These are phyloP conservation scores for Heterohyrax brucei DNA, from an alignment of 2,797 vertebrate genomes.

Conservation along the genomic window DNA sequence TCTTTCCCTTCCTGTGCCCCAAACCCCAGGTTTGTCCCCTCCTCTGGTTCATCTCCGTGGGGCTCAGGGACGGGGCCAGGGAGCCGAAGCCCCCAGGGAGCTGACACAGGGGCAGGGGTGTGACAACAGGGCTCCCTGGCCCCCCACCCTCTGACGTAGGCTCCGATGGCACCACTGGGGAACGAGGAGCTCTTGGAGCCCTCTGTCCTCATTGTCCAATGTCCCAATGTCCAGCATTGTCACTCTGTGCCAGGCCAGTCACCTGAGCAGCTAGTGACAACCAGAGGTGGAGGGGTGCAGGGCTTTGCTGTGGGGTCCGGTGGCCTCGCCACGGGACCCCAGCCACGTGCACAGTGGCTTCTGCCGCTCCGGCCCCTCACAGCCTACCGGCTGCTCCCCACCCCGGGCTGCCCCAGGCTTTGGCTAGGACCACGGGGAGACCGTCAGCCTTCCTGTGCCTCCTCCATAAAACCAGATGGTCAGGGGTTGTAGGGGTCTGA, in stretches of 20 bases:
- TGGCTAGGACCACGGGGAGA: too few relatives aligned
- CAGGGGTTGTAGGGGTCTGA: too few relatives aligned
- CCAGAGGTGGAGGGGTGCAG: slow-evolving; percentile 87
- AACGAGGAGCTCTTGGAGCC: slow-evolving; percentile 90
- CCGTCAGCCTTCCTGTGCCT: too few relatives aligned
- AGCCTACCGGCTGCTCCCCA: too few relatives aligned
- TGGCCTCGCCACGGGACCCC: too few relatives aligned
- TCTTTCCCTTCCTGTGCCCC: not conserved
- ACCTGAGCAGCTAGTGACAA: slow-evolving; percentile 88
- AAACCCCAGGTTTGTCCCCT: not conserved
- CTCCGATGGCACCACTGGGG: slow-evolving; percentile 85
- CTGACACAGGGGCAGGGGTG: not conserved
- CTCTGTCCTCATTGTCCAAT: not conserved
- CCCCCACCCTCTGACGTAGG: not conserved
- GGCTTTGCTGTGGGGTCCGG: slow-evolving; percentile 76
- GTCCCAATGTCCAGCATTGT: slow-evolving; percentile 61
- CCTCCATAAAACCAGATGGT: too few relatives aligned
- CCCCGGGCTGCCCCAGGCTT: too few relatives aligned
- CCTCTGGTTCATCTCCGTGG: too few relatives aligned
- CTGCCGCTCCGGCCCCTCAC: too few relatives aligned
- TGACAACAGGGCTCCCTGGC: not conserved
- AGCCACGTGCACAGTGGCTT: too few relatives aligned
- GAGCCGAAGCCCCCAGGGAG: fast-evolving
- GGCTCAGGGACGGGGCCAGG: not conserved
- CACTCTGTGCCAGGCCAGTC: not conserved